These are phyloP conservation scores for Columba guinea DNA, from an alignment of 2,797 vertebrate species.

Conservation along the genomic window DNA sequence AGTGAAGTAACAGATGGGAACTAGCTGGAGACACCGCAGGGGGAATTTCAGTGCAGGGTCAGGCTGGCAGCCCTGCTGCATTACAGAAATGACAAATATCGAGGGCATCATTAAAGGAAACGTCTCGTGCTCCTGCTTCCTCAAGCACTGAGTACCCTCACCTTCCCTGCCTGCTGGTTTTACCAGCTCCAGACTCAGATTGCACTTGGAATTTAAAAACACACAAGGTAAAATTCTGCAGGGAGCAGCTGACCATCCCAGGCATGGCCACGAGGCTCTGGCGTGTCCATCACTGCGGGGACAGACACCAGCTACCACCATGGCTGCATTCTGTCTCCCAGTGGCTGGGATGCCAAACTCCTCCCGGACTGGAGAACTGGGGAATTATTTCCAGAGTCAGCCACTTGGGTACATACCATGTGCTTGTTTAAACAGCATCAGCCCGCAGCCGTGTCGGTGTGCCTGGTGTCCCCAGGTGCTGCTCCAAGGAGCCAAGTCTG, in stretches of 20 bases:
- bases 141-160: neutral
- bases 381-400: neutral
- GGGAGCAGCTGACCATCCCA: fast-evolving
- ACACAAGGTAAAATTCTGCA: neutral
- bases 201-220: neutral
- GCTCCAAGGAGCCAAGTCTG: fast-evolving
- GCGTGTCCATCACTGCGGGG: fast-evolving
- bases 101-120: neutral
- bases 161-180: neutral
- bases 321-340: fast-evolving
- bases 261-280: fast-evolving
- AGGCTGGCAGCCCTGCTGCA: neutral
- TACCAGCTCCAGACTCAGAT: neutral
- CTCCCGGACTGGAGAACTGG: neutral
- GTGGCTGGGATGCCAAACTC: neutral
- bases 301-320: neutral
- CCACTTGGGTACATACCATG: neutral
- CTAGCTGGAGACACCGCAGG: neutral
- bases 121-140: neutral
- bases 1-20: conserved; percentile 42
- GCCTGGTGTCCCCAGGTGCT: neutral
- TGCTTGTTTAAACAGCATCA: neutral
- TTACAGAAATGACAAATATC: fast-evolving
- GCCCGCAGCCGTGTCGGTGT: fast-evolving
- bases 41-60: neutral